phyloP scores from a whole-genome alignment of 1,140 invertebrate genomes.

The Hypsibius dujardini region DNA sequence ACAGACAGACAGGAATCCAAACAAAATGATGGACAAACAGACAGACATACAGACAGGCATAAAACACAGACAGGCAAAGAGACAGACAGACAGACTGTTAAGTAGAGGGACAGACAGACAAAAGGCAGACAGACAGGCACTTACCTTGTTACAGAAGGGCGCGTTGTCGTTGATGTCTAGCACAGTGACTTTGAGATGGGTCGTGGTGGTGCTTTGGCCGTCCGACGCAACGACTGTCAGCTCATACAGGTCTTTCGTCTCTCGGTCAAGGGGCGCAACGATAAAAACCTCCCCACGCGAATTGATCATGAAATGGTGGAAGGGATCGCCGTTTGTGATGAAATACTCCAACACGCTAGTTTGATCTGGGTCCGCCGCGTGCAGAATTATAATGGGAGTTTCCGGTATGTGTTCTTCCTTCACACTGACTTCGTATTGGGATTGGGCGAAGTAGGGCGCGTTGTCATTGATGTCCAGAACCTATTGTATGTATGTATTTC shows the following conservation, averaged over 20 bases:
- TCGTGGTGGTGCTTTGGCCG: constrained; percentile 25
- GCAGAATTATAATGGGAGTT: background rate
- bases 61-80: too few species aligned
- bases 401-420: constrained; percentile 3
- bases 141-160: constrained; percentile 36
- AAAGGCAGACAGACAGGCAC: too few species aligned
- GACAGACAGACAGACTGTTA: too few species aligned
- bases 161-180: constrained; percentile 37
- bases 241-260: constrained; percentile 58
- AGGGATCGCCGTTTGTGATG: constrained; percentile 53
- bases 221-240: constrained; percentile 77
- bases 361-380: constrained; percentile 47
- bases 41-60: too few species aligned
- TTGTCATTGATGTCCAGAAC: constrained; percentile 74
- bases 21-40: too few species aligned
- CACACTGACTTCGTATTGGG: constrained; percentile 40
- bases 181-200: constrained; percentile 35
- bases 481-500: background rate
- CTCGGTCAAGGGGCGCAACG: constrained; percentile 67
- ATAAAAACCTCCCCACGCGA: constrained; percentile 54
- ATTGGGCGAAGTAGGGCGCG: constrained; percentile 52
- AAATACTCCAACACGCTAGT: constrained; percentile 46
- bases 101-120: too few species aligned
- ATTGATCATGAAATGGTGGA: constrained; percentile 29
- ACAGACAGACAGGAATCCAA: too few species aligned